Evolutionary conservation across 2,797 vertebrate species (phyloP), one percentile per base, ranked within the genome.

Genomic region (Melanotaenia maccullochi): DNA sequence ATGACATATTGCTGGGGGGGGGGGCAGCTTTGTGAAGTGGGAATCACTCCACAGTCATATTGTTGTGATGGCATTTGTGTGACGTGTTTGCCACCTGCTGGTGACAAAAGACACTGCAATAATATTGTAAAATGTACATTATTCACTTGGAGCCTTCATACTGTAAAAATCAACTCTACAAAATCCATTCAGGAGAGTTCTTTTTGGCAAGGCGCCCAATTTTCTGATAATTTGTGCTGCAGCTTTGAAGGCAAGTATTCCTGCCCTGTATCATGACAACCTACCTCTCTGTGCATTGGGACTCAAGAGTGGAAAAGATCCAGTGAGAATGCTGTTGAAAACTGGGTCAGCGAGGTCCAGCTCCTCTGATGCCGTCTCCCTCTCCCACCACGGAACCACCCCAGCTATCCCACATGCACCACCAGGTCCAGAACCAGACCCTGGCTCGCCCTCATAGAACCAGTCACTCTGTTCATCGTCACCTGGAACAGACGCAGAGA

Each of bases 381-480:
- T 95, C 63, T 99, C 97, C 97, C 97, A 99, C 98, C 98, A 99
- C 0, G 97, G 97, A 75, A 98, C 89, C 61, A 98, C 94, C 0
- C 97, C 97, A 0, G 97, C 96, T 61, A 99, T 96, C 35, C 97
- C 98, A 64, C 97, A 98, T 0, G 97, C 97, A 59, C 97, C 98
- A 0, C 96, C 97, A 0, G 96, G 88, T 30, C 93, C 96, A 60
- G 96, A 93, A 2, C 94, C 94, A 1, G 96, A 93, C 3, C 96
- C 96, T 0, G 95, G 90, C 65, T 99, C 97, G 0, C 96, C 97
- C 56, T 99, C 98, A 1, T 95, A 97, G 90, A 95, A 98, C 98
- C 98, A 99, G 86, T 99, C 98, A 6, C 98, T 99, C 90, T 99
- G 98, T 62, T 99, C 98, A 60, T 99, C 98, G 1, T 99, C 98